Evolutionary conservation across 2,888 invertebrate species (phyloP).

Genomic region (Rotaria magnacalcarata): DNA sequence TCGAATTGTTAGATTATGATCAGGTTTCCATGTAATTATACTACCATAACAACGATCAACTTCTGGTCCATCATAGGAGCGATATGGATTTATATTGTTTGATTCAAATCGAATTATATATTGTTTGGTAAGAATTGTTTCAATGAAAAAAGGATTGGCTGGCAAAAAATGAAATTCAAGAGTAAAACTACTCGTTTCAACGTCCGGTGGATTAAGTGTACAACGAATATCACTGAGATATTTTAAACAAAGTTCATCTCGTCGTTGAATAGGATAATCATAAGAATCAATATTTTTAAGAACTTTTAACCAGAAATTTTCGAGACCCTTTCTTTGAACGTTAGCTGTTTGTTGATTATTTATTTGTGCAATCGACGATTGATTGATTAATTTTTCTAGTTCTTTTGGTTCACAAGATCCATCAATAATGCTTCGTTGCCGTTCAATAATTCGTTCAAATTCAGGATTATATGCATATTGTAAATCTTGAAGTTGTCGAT

Average conservation of each 20-base stretch:
- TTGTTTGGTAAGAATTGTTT: conserved; percentile 42
- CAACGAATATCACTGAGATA: conserved; percentile 75
- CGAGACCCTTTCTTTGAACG: conserved; percentile 67
- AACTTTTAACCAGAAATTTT: conserved; percentile 90
- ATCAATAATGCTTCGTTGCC: conserved; percentile 62
- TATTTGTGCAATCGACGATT: not conserved
- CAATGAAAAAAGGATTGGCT: conserved; percentile 41
- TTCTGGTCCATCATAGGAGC: conserved; percentile 43
- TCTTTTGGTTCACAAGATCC: conserved; percentile 81
- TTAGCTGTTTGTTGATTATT: not conserved
- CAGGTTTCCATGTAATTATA: conserved; percentile 40
- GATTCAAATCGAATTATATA: conserved; percentile 38
- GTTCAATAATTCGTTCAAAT: conserved; percentile 74
- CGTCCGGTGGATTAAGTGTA: not conserved
- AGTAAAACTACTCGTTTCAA: conserved; percentile 34
- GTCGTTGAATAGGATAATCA: conserved; percentile 62
- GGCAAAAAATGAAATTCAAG: conserved; percentile 55
- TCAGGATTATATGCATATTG: conserved; percentile 82
- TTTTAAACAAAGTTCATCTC: conserved; percentile 81
- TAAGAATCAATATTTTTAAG: conserved; percentile 76
- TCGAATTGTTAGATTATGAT: conserved; percentile 42
- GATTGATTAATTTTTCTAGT: conserved; percentile 66
- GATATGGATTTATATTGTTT: conserved; percentile 38
- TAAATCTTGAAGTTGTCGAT: conserved; percentile 82
- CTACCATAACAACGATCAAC: conserved; percentile 36